Evolutionary conservation across 2,888 invertebrate species (phyloP), one percentile per base, ranked within the genome.

Genomic region (Drosophila testacea): DNA sequence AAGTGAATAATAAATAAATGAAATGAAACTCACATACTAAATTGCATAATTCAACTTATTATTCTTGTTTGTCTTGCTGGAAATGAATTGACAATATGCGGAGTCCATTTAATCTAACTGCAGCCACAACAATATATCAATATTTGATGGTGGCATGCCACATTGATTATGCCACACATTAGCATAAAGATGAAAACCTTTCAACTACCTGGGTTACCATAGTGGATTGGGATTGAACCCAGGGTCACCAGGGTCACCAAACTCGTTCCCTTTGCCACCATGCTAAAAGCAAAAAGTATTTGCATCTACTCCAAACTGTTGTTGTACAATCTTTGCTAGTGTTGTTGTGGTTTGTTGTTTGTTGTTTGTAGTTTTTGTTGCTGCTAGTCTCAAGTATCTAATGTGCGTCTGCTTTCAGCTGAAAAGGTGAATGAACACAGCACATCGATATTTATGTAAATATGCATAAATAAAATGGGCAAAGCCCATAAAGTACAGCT

Each of bases 401-500:
- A 63, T 74, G 52, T 55, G 34, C 50, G 75, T 63, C 57, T 67
- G 56, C 28, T 54, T 22, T 54, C 42, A 32, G 4, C 36, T 44
- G 36, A 42, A 74, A 78, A 87, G 84, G 84, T 84, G 84, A 84
- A 84, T 72, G 84, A 84, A 84, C 87, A 78, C 44, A 55, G 44
- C 65, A 73, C 65, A 74, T 83, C 77, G 80, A 81, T 84, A 75
- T 82, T 71, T 72, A 72, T 69, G 78, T 48, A 77, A 74, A 78
- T 69, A 75, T 78, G 69, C 75, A 79, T 75, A 67, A 72, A 78
- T 75, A 75, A 75, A 78, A 62, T 75, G 72, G 66, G 57, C 64
- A 55, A 57, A 64, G 41, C 48, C 67, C 66, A 64, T 69, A 59
- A 78, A 72, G 79, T 69, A 68, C 76, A 60, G 69, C 66, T 69